Base-by-base conservation (phyloP, 2,113 vertebrate species). In the Sterrhoptilus dennistouni region DNA sequence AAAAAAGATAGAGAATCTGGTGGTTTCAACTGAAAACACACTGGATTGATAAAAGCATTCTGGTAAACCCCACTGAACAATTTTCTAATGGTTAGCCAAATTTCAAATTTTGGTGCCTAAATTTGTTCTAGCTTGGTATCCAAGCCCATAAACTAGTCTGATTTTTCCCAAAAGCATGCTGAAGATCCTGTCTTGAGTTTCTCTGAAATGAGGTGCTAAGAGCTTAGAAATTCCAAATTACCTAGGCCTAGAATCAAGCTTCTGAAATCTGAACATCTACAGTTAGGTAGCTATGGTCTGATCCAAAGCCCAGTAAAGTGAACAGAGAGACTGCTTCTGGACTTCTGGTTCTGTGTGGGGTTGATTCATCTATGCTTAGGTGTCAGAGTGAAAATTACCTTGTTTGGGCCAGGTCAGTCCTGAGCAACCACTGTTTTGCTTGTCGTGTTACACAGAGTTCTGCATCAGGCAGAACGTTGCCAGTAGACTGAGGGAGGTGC, bases 401-500 rank as follows among this genome's bases (percentile, higher is more conserved):
- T 7, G 1, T 64, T 74, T 54, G 22, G 17, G 65, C 75, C 72
- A 66, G 27, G 50, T 85, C 61, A 76, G 57, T 38, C 78, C 64
- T 38, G 42, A 84, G 7, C 29, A 85, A 27, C 8, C 42, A 36
- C n/a, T 1, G 3, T 25, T 85, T 47, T 29, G 9, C 22, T 75
- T 1, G 0, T 57, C 0, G 0, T 50, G 59, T 53, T 50, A 47
- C 64, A 49, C 15, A 47, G 40, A 44, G 38, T 38, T 38, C 47
- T 71, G 49, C 29, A 49, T 12, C 29, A 22, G 65, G 49, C 57
- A 64, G 28, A 47, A 38, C 5, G 33, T 1, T 35, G 31, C 35
- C 57, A 42, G 42, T 17, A 14, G 40, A 15, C 35, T 28, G 31
- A 50, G 31, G 36, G 22, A 57, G 9, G 22, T 57, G 42, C 44